A percentile compares a stretch with the other conserved stretches of the same genome.
phyloP scores from a whole-genome alignment of 1,140 invertebrate genomes.

The Thaumatotibia leucotreta region DNA sequence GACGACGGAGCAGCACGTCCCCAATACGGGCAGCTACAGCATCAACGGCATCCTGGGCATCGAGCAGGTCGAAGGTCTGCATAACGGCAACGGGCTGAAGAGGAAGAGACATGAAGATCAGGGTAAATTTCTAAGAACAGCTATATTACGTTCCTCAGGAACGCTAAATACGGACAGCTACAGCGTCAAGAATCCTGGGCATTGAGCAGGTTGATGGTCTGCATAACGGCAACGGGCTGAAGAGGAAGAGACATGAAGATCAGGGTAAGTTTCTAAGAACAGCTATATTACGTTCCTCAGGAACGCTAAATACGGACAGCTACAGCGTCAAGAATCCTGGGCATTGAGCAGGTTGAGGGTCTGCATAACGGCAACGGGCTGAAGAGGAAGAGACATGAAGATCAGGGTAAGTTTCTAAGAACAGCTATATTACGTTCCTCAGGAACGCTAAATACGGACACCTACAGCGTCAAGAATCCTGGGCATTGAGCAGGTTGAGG shows the following conservation, averaged over 20 bases:
- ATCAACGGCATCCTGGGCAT: slow-evolving; percentile 97
- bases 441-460: slow-evolving; percentile 81
- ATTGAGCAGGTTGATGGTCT: slow-evolving; percentile 82
- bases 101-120: slow-evolving; percentile 73
- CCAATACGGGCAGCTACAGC: slow-evolving; percentile 87
- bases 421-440: too few relatives aligned
- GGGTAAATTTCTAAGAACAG: too few relatives aligned
- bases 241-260: slow-evolving; percentile 72
- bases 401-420: slow-evolving; percentile 69
- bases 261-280: too few relatives aligned
- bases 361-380: slow-evolving; percentile 56
- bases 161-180: slow-evolving; percentile 87
- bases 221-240: slow-evolving; percentile 54
- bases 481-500: slow-evolving; percentile 85
- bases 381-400: slow-evolving; percentile 71
- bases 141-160: too few relatives aligned
- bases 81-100: slow-evolving; percentile 57
- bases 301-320: slow-evolving; percentile 82
- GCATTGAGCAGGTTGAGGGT: slow-evolving; percentile 83
- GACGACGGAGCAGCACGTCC: slow-evolving; percentile 68
- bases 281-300: too few relatives aligned
- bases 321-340: slow-evolving; percentile 97
- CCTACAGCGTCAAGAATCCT: slow-evolving; percentile 97
- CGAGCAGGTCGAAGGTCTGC: slow-evolving; percentile 78
- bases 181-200: slow-evolving; percentile 96